A percentile compares a stretch with the other conserved stretches of the same genome.
Evolutionary conservation across 2,888 invertebrate species (phyloP).

Genomic region (Adela reaumurella): DNA sequence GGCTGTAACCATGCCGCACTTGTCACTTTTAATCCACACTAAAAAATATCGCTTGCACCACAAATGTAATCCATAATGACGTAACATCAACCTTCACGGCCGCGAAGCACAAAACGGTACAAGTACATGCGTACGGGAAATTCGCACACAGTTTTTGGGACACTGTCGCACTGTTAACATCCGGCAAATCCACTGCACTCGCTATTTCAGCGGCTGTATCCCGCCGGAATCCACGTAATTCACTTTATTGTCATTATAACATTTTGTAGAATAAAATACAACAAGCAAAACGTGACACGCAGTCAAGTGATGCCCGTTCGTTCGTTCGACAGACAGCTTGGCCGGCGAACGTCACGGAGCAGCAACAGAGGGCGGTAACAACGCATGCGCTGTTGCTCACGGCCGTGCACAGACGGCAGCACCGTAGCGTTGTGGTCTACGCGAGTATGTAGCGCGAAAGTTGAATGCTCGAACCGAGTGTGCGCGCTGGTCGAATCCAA

Average conservation of each 20-base stretch:
- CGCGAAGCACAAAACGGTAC: conserved; percentile 37
- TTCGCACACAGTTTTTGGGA: not conserved
- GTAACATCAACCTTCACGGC: conserved; percentile 58
- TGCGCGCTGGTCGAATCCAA: no score
- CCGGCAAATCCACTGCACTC: not conserved
- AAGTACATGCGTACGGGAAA: conserved; percentile 23
- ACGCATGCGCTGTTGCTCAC: not conserved
- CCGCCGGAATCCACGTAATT: not conserved
- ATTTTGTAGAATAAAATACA: not conserved
- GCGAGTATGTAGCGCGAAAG: not conserved
- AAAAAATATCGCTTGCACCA: conserved; percentile 32
- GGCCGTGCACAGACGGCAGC: not conserved
- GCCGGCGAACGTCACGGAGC: not conserved
- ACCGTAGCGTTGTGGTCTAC: not conserved
- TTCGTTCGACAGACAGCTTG: not conserved
- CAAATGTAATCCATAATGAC: conserved; percentile 49
- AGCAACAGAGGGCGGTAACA: not conserved
- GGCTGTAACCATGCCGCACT: conserved; percentile 6
- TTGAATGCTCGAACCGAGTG: not conserved
- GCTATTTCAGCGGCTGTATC: not conserved
- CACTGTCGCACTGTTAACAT: conserved; percentile 16
- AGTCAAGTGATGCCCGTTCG: conserved; percentile 33
- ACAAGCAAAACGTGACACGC: conserved; percentile 49
- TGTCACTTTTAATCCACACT: conserved; percentile 13
- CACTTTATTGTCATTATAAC: not conserved